These are phyloP conservation scores for Rhabdomys dilectus DNA, from an alignment of 2,113 vertebrate species.

Conservation along the genomic window DNA sequence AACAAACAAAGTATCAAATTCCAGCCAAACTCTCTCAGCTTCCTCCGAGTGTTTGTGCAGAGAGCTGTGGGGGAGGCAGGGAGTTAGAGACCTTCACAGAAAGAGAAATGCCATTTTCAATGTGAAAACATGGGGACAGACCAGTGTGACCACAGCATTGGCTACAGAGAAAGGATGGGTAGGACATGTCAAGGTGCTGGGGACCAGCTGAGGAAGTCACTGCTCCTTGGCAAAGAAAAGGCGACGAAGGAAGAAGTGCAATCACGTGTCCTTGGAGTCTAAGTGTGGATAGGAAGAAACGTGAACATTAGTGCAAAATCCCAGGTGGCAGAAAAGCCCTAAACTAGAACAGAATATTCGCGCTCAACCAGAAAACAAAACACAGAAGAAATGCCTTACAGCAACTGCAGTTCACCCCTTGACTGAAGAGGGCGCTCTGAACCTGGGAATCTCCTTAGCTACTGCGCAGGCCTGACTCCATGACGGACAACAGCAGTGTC, in stretches of 20 bases:
- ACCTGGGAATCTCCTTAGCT: not conserved
- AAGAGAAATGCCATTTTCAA: not conserved
- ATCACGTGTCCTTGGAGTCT: not conserved
- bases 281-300: not conserved
- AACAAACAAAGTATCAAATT: not conserved
- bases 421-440: slow-evolving; percentile 67
- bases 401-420: not conserved
- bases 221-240: not conserved
- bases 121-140: not conserved
- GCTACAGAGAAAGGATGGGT: not conserved
- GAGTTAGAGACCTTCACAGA: not conserved
- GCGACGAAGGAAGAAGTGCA: not conserved
- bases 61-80: not conserved
- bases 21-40: not conserved
- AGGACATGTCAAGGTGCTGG: not conserved
- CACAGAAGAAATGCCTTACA: not conserved
- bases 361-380: not conserved
- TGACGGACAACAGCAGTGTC: not conserved
- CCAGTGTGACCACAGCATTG: not conserved
- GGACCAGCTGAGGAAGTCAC: not conserved
- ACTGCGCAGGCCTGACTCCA: not conserved
- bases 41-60: not conserved
- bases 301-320: not conserved
- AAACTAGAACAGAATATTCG: not conserved
- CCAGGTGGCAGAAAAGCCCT: not conserved